Evolutionary conservation across 1,140 invertebrate species (phyloP), one percentile per base, ranked within the genome.

Genomic region (Eumaeus atala): DNA sequence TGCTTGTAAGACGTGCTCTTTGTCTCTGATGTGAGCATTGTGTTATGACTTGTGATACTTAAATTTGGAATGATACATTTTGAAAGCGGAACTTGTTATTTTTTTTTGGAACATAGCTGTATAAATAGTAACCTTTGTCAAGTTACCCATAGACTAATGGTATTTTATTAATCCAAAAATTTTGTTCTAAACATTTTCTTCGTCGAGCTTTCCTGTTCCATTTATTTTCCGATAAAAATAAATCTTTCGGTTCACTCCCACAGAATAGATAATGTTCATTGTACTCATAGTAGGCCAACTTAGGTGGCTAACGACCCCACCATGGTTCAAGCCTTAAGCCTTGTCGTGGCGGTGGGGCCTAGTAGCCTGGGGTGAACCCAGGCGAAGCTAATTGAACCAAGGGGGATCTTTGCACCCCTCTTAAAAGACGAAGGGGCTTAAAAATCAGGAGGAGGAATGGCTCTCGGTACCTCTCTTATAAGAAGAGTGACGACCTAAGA

Each of bases 1-100:
- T 70, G 53, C 63, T 28, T 55, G 64, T 59, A 56, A 67, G 72
- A 48, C 51, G 35, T 56, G 66, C 61, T 64, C 58, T 61, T 62
- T 59, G 51, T 17, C 54, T 48, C 57, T 61, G 65, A 61, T 68
- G 64, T 73, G 56, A 51, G 11, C 12, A 42, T n/a, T n/a, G n/a
- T n/a, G n/a, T n/a, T n/a, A n/a, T 42, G 40, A 16, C 8, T 42
- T 42, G 35, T 10, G 11, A 35, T 5, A 35, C 9, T 37, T 10
- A 37, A 37, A 28, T 28, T 42, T 42, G 5, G 40, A 42, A 42
- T 16, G 14, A 4, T 8, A 7, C 14, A 16, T 42, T 40, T 16
- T 16, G 9, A 42, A 42, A 7, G 9, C 1, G 9, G 9, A 10
- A 37, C 35, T 16, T 4, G 16, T 12, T 7, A 16, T 16, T 42